Conservation (phyloP, 92 coral and sea anemone genomes). For the Palythoa grandiflora region DNA sequence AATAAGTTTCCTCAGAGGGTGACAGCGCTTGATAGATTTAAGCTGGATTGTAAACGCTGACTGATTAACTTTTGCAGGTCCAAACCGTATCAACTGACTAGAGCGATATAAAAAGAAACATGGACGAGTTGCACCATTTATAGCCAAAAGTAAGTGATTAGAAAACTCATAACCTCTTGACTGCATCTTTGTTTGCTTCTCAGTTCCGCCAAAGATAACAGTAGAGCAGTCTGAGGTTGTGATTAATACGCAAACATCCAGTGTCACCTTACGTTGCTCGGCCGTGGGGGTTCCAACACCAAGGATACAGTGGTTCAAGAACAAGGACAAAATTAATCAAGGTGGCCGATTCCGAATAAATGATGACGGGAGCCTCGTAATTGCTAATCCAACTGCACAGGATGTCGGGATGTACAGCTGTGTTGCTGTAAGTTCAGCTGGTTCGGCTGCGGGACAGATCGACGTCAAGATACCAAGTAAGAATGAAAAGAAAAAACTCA, state of each 20-base stretch:
- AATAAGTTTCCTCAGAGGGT: no score
- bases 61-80: no score
- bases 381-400: slow-evolving; percentile 69
- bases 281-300: slow-evolving; percentile 86
- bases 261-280: slow-evolving; percentile 65
- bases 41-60: not conserved
- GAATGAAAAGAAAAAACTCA: not conserved
- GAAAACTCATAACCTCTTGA: not conserved
- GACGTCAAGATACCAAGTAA: slow-evolving; percentile 68
- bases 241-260: slow-evolving; percentile 54
- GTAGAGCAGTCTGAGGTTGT: slow-evolving; percentile 72
- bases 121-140: not conserved
- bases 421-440: slow-evolving; percentile 76
- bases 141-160: not conserved
- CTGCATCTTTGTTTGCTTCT: not conserved
- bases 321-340: slow-evolving; percentile 48
- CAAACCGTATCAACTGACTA: no score
- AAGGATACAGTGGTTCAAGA: slow-evolving; percentile 71
- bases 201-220: slow-evolving; percentile 84
- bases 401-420: slow-evolving; percentile 83
- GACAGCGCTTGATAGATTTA: not conserved
- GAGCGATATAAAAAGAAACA: not conserved
- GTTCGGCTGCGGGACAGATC: slow-evolving; percentile 61
- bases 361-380: slow-evolving; percentile 65
- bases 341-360: slow-evolving; percentile 60